Base-by-base conservation (phyloP, 2,888 invertebrate species). In the Sabellastarte sp. region DNA sequence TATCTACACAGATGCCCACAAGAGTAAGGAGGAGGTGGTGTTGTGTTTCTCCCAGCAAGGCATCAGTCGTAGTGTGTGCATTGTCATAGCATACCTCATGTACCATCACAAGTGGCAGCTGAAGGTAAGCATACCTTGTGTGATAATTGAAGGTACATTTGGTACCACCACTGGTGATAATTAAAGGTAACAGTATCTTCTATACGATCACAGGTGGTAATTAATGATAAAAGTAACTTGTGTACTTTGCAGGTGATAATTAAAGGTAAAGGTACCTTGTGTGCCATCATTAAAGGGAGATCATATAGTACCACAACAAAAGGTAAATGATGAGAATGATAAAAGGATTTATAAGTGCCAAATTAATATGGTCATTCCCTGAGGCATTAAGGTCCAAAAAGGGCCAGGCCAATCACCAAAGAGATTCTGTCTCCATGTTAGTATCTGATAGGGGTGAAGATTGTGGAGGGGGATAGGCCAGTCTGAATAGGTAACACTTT, bases 61-160 rank as follows among this genome's bases (percentile, higher is more conserved):
- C 1, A 77, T 81, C 63, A 82, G 82, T 65, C 70, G 82, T 26
- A 73, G 77, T 69, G 78, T 73, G 3, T 75, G 79, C 2, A 63
- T 83, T n/a, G 67, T 79, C 4, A 71, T 80, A 15, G 83, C 83
- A n/a, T 80, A 78, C 61, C 69, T 81, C 32, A 82, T 82, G 74
- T 70, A 77, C 51, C 64, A 69, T 50, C 68, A 68, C 55, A 74
- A 73, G 50, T 75, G 73, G 67, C 65, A 73, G 0, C 67, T 81
- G 1, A 59, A 75, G 71, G 81, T 81, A 66, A 41, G 41, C 70
- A 82, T 26, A 73, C 77, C 68, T 78, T 73, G 3, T 75, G 79
- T 2, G 63, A 82, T n/a, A 67, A 79, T 4, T 70, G 80, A 15
- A 82, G 82, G n/a, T 80, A 78, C 61, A 69, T 81, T 32, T 82